Evolutionary conservation across 2,797 vertebrate species (phyloP).

Genomic region (Macroramphosus scolopax): DNA sequence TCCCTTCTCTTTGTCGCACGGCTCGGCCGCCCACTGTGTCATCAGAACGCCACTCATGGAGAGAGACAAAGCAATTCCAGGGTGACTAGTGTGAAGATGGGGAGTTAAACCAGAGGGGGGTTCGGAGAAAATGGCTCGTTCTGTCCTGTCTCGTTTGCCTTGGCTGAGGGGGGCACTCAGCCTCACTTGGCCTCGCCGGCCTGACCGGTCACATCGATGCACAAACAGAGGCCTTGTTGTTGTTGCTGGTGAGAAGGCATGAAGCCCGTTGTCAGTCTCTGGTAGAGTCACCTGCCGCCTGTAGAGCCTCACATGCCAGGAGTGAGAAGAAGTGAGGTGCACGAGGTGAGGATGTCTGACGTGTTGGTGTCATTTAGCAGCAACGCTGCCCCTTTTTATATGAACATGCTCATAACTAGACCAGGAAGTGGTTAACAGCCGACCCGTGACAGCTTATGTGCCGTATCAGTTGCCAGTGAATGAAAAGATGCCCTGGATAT

Average conservation of each 20-base stretch:
- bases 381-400: too few relatives aligned
- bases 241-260: slow-evolving; percentile 19
- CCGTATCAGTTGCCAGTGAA: too few relatives aligned
- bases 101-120: slow-evolving; percentile 57
- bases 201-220: slow-evolving; percentile 56
- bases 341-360: too few relatives aligned
- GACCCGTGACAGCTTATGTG: too few relatives aligned
- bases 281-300: slow-evolving; percentile 37
- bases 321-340: slow-evolving; percentile 12
- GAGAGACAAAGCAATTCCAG: slow-evolving; percentile 61
- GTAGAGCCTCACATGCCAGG: slow-evolving; percentile 23
- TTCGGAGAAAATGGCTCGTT: slow-evolving; percentile 59
- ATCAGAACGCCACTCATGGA: slow-evolving; percentile 57
- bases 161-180: slow-evolving; percentile 30
- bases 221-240: slow-evolving; percentile 39
- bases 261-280: slow-evolving; percentile 40
- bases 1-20: slow-evolving; percentile 18
- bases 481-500: too few relatives aligned
- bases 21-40: slow-evolving; percentile 45
- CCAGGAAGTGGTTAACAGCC: too few relatives aligned
- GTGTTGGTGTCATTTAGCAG: too few relatives aligned
- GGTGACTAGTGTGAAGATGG: slow-evolving; percentile 53
- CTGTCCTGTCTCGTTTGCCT: slow-evolving; percentile 59
- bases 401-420: too few relatives aligned
- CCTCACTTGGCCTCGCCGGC: slow-evolving; percentile 61